Percentiles rank a stretch among this genome's conserved stretches.
These are phyloP conservation scores for Amblyteles armatorius DNA, from an alignment of 2,888 invertebrate species.

Conservation along the genomic window DNA sequence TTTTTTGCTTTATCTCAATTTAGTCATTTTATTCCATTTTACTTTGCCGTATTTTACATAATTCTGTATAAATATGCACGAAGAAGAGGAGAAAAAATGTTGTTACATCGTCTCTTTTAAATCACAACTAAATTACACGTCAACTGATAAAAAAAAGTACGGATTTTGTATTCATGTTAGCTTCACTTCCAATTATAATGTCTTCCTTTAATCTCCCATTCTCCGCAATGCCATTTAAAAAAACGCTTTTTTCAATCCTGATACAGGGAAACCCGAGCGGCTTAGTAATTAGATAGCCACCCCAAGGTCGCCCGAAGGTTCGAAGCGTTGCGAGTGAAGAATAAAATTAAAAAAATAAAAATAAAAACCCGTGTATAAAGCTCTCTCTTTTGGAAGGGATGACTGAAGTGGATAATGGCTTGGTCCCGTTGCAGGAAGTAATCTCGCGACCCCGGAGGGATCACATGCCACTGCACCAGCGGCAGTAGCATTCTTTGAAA, in stretches of 20 bases:
- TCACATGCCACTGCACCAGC: conserved; percentile 49
- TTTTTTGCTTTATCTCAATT: background rate
- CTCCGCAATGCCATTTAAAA: background rate
- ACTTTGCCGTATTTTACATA: background rate
- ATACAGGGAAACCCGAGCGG: conserved; percentile 2
- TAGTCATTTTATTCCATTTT: background rate
- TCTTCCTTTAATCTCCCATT: background rate
- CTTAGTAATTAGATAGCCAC: conserved; percentile 56
- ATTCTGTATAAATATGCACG: too few species aligned
- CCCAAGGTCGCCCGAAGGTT: conserved; percentile 33
- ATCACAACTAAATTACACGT: conserved; percentile 3
- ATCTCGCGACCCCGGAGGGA: conserved; percentile 55
- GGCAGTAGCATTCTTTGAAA: conserved; percentile 60
- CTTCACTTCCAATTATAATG: background rate
- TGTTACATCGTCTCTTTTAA: background rate
- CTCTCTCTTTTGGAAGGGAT: conserved; percentile 24
- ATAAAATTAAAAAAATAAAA: background rate
- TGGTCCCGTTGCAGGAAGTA: conserved; percentile 57
- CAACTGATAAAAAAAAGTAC: background rate
- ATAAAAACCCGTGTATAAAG: conserved; percentile 20
- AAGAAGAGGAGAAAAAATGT: too few species aligned
- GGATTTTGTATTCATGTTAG: background rate
- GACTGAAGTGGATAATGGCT: conserved; percentile 34
- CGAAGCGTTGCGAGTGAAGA: conserved; percentile 3
- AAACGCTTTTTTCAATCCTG: conserved; percentile 4